A percentile compares a stretch with the other conserved stretches of the same genome.
Conservation (phyloP, 2,797 vertebrate species). For the Epinephelus awoara region DNA sequence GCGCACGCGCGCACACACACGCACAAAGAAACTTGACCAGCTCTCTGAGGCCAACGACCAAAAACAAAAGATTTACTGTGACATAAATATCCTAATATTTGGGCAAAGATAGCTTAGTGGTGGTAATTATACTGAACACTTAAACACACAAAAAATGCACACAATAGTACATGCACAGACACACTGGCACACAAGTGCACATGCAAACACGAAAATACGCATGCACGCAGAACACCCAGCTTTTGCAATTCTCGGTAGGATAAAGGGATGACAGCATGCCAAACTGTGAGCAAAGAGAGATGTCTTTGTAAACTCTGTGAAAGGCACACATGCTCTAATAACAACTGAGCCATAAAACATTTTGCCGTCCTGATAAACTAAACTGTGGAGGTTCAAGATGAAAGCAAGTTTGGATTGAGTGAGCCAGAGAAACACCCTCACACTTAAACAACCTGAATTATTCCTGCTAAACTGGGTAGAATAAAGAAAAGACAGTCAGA, state of each 20-base stretch:
- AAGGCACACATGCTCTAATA: slow-evolving; percentile 1
- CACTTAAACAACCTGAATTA: neutral
- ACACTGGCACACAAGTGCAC: neutral
- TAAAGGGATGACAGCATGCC: slow-evolving; percentile 24
- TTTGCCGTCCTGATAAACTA: slow-evolving; percentile 7
- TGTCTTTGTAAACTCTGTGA: neutral
- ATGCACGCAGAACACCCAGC: slow-evolving; percentile 13
- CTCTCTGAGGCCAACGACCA: slow-evolving; percentile 10
- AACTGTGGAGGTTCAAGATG: slow-evolving; percentile 17
- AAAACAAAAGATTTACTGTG: slow-evolving; percentile 43
- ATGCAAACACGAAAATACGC: slow-evolving; percentile 36
- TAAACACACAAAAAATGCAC: slow-evolving; percentile 17
- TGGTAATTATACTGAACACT: slow-evolving; percentile 10
- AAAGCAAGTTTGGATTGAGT: slow-evolving; percentile 29
- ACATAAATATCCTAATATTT: slow-evolving; percentile 47
- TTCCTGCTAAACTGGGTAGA: neutral
- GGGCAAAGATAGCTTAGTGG: slow-evolving; percentile 14
- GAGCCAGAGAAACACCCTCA: neutral
- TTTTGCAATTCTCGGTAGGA: slow-evolving; percentile 25
- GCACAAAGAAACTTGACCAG: slow-evolving; percentile 4
- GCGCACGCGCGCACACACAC: neutral
- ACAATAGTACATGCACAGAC: neutral
- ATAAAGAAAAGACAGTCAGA: neutral
- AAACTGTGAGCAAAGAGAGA: slow-evolving; percentile 18
- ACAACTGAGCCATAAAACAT: slow-evolving; percentile 23